Base-by-base conservation (phyloP, 2,113 vertebrate species). In the Myrmecophaga tridactyla region DNA sequence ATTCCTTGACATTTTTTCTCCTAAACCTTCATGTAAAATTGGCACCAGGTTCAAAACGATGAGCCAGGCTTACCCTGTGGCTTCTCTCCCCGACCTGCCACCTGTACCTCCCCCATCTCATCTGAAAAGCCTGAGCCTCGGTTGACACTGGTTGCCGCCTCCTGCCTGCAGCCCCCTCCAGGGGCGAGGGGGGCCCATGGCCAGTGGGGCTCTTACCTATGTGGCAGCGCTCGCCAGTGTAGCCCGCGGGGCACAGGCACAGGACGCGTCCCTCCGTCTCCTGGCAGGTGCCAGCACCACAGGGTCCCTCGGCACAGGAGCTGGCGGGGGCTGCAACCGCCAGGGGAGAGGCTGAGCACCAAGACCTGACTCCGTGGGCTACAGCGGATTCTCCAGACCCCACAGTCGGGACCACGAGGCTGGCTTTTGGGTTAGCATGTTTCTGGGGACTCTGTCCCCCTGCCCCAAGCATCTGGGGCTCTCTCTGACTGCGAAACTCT, bases 271-370 rank as follows among this genome's bases (percentile, higher is more conserved):
- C 97, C 3, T 97, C 97, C 43, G 77, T 96, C 51, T 98, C 96
- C 39, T 97, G 95, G 95, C 98, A 99, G 27, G 96, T 95, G 36
- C 97, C 98, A 87, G 81, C 31, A 13, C 98, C 98, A 90, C 98
- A 98, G 12, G 96, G 97, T 90, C 98, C 98, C 9, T 98, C 95
- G 3, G 98, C 94, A 97, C 98, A 98, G 43, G 96, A 97, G 94
- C 98, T 94, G 43, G 96, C 8, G 3, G 21, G 86, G 94, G 78
- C 98, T 96, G 12, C 0, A 34, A 81, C 84, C 70, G 72, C 41
- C 39, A 53, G 53, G 77, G 73, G 25, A 89, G 69, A 67, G 27
- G 53, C n/a, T 83, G 20, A 60, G 48, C 31, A 14, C 51, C 43
- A 75, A 89, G 31, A 3, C 0, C 25, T 15, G n/a, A 23, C 8